Percentiles rank a stretch among this genome's conserved stretches.
These are phyloP conservation scores for Tupaia chinensis DNA, from an alignment of 2,113 vertebrate genomes.

Conservation along the genomic window DNA sequence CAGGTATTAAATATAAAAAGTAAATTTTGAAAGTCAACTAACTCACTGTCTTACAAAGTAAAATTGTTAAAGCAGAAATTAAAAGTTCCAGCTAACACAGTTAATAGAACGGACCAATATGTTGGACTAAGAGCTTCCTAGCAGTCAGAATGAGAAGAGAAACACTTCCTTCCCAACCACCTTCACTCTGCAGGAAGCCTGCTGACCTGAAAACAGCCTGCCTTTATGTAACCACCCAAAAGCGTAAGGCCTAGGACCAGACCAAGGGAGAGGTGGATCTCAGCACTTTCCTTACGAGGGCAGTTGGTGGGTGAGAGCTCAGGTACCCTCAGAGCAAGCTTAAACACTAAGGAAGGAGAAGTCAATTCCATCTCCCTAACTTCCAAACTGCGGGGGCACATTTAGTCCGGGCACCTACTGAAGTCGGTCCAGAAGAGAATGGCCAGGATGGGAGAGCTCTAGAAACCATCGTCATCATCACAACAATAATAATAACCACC, in stretches of 20 bases:
- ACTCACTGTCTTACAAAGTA: no score
- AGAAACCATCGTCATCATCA: background rate
- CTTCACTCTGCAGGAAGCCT: background rate
- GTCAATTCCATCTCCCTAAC: background rate
- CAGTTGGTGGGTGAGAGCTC: background rate
- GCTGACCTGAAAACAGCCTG: background rate
- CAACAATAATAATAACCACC: background rate
- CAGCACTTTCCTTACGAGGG: background rate
- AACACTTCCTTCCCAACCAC: background rate
- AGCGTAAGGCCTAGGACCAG: background rate
- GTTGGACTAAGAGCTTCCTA: background rate
- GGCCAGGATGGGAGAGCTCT: background rate
- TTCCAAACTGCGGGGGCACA: background rate
- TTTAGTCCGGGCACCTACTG: background rate
- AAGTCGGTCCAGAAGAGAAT: background rate
- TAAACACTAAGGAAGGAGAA: background rate
- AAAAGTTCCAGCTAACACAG: background rate
- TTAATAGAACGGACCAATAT: background rate
- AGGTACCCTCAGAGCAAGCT: background rate
- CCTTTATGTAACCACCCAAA: background rate
- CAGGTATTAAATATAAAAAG: no score
- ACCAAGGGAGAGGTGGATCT: background rate
- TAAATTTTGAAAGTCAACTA: no score
- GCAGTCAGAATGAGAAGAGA: slow-evolving; percentile 6
- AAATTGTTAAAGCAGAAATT: background rate